Conservation (phyloP, 2,888 invertebrate species). For the Azorinus chamasolen region DNA sequence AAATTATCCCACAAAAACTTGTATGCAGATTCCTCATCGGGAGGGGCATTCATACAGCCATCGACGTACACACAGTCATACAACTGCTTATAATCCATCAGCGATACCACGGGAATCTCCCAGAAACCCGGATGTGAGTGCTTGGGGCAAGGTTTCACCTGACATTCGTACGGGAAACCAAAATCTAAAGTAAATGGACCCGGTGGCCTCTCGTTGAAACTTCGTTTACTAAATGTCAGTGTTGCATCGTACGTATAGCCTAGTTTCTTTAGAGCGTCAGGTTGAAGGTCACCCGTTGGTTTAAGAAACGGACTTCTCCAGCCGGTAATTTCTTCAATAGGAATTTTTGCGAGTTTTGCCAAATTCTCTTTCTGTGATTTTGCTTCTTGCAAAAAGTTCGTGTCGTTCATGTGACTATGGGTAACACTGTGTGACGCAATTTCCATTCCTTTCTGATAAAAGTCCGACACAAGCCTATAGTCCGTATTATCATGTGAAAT, state of each 20-base stretch:
- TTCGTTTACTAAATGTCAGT: slow-evolving; percentile 74
- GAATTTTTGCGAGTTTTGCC: slow-evolving; percentile 86
- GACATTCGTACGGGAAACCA: slow-evolving; percentile 80
- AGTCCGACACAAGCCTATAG: slow-evolving; percentile 92
- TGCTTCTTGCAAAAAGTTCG: slow-evolving; percentile 73
- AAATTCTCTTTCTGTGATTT: slow-evolving; percentile 76
- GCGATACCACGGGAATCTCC: slow-evolving; percentile 89
- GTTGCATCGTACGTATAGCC: slow-evolving; percentile 80
- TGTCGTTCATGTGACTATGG: slow-evolving; percentile 69
- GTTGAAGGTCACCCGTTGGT: slow-evolving; percentile 77
- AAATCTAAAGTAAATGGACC: slow-evolving; percentile 95
- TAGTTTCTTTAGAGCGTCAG: slow-evolving; percentile 67
- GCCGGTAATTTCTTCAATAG: slow-evolving; percentile 76
- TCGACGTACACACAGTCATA: slow-evolving; percentile 83
- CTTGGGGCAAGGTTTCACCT: slow-evolving; percentile 80
- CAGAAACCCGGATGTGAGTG: slow-evolving; percentile 88
- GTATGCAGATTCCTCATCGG: slow-evolving; percentile 77
- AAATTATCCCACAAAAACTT: slow-evolving; percentile 92
- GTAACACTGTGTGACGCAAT: slow-evolving; percentile 80
- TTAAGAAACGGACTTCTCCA: slow-evolving; percentile 81
- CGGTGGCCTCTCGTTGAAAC: slow-evolving; percentile 64
- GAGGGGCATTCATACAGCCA: slow-evolving; percentile 79
- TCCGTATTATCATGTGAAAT: slow-evolving; percentile 99
- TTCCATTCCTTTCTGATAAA: slow-evolving; percentile 78
- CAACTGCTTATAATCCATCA: slow-evolving; percentile 78